These are phyloP conservation scores for Carcinoscorpius rotundicauda DNA, from an alignment of 1,140 invertebrate genomes.

Conservation along the genomic window DNA sequence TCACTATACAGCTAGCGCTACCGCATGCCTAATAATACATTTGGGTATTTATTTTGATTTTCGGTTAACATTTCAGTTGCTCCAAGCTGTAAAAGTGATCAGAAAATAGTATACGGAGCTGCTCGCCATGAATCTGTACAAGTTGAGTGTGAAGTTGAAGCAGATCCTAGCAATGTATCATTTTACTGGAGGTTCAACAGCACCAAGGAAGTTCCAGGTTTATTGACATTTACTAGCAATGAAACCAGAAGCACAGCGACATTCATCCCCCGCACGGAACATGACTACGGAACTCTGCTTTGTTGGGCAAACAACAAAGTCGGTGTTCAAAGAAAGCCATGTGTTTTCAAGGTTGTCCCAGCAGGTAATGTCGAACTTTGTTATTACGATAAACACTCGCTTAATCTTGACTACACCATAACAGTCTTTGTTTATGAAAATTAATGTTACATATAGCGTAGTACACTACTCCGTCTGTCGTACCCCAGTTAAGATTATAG, in stretches of 20 bases:
- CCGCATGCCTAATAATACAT: no score
- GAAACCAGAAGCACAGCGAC: slow-evolving; percentile 19
- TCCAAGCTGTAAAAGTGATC: slow-evolving; percentile 59
- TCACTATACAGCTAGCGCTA: no score
- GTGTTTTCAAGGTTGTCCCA: slow-evolving; percentile 62
- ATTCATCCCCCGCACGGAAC: slow-evolving; percentile 45
- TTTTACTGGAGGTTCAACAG: slow-evolving; percentile 26
- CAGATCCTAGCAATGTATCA: slow-evolving; percentile 61
- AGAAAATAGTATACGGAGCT: slow-evolving; percentile 66
- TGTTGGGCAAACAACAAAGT: slow-evolving; percentile 75
- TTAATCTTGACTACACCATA: no score
- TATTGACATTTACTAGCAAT: slow-evolving; percentile 12
- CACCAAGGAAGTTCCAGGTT: slow-evolving; percentile 18
- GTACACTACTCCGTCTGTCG: no score
- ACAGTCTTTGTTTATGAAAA: no score
- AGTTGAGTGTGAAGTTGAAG: slow-evolving; percentile 73
- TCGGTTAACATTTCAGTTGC: slow-evolving; percentile 48
- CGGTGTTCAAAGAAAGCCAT: slow-evolving; percentile 62
- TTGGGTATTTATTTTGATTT: no score
- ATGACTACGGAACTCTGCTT: slow-evolving; percentile 63
- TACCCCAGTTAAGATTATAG: no score
- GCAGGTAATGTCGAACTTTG: slow-evolving; percentile 44
- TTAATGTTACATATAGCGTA: no score
- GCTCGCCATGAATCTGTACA: slow-evolving; percentile 61
- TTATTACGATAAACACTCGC: no score